Conservation (phyloP, 2,888 invertebrate genomes). For the Myopa tessellatipennis region DNA sequence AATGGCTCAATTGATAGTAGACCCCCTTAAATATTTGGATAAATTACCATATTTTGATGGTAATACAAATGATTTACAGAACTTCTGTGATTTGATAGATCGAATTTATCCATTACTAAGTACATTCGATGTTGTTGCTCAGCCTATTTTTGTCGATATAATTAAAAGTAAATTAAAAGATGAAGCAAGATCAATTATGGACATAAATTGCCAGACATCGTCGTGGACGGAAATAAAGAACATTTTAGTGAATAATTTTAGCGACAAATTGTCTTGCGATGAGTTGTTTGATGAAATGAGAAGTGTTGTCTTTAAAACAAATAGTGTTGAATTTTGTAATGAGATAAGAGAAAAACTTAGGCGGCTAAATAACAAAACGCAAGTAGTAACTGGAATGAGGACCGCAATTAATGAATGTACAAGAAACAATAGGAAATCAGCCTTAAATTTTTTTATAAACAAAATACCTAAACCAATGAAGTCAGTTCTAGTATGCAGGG, state of each 20-base stretch:
- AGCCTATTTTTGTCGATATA: slow-evolving; percentile 38
- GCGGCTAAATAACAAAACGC: background rate
- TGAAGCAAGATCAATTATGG: too few relatives aligned
- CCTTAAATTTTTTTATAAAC: slow-evolving; percentile 40
- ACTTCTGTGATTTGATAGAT: slow-evolving; percentile 34
- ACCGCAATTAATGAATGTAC: background rate
- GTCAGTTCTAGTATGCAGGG: too few relatives aligned
- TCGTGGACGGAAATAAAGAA: too few relatives aligned
- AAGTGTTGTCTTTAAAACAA: too few relatives aligned
- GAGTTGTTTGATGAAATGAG: too few relatives aligned
- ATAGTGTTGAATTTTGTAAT: too few relatives aligned
- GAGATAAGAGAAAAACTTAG: too few relatives aligned
- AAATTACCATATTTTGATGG: slow-evolving; percentile 41
- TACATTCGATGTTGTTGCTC: slow-evolving; percentile 42
- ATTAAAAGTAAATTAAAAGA: too few relatives aligned
- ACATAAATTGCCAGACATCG: too few relatives aligned
- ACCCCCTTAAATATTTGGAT: slow-evolving; percentile 38
- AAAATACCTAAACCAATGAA: too few relatives aligned
- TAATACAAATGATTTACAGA: slow-evolving; percentile 17
- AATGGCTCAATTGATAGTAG: slow-evolving; percentile 17
- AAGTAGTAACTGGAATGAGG: slow-evolving; percentile 4
- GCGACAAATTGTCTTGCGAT: too few relatives aligned
- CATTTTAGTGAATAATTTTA: too few relatives aligned
- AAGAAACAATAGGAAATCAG: slow-evolving; percentile 8
- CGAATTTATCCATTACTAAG: slow-evolving; percentile 39